Conservation (phyloP, 2,797 vertebrate species). For the Enteromius argenteus region DNA sequence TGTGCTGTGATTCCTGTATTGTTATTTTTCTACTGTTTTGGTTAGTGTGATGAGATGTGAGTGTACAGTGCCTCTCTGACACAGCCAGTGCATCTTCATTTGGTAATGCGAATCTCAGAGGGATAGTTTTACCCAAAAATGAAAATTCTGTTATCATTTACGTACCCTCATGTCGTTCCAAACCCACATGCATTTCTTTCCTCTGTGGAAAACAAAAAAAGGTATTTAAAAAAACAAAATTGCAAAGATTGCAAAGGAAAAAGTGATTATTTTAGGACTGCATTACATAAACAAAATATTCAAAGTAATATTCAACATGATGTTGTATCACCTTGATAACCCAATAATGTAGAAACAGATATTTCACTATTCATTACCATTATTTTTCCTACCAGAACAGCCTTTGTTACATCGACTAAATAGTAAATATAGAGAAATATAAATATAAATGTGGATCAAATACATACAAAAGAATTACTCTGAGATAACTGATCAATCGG, state of each 20-base stretch:
- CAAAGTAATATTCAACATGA: background rate
- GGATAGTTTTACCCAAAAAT: background rate
- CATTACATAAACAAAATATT: background rate
- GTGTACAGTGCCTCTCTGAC: constrained; percentile 28
- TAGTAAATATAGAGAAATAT: background rate
- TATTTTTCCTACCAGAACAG: background rate
- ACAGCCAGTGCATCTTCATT: constrained; percentile 28
- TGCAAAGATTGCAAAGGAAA: no score
- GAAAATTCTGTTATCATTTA: background rate
- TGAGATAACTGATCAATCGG: background rate
- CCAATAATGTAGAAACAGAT: background rate
- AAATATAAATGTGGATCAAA: background rate
- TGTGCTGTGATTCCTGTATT: constrained; percentile 24
- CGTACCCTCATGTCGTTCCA: background rate
- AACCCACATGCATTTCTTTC: background rate
- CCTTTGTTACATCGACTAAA: background rate
- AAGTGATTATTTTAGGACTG: no score
- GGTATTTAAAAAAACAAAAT: background rate
- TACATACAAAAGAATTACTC: background rate
- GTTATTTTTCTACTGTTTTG: constrained; percentile 11
- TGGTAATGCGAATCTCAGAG: constrained; percentile 8
- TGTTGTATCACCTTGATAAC: background rate
- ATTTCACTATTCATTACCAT: background rate
- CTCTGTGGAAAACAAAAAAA: background rate
- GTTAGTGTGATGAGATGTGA: constrained; percentile 47